Evolutionary conservation across 2,888 invertebrate genomes (phyloP).

Genomic region (Cosmia trapezina): DNA sequence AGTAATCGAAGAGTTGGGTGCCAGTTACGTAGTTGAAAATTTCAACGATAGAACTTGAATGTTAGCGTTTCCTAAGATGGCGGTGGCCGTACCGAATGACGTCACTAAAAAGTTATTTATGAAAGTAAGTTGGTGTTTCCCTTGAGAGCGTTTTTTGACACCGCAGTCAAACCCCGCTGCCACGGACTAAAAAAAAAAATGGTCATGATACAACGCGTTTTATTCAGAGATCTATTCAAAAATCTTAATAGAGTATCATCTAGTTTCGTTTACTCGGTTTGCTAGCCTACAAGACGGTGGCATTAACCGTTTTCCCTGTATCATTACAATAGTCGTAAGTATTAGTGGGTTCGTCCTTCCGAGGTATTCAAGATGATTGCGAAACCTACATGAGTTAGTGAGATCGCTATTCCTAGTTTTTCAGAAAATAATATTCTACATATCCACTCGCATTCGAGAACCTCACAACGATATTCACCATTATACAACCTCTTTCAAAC

Average conservation of each 20-base stretch:
- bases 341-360: background rate
- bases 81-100: too few relatives aligned
- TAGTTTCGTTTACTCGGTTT: background rate
- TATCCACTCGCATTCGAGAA: conserved; percentile 11
- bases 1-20: background rate
- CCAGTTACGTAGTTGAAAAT: background rate
- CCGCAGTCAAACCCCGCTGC: too few relatives aligned
- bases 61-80: too few relatives aligned
- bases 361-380: conserved; percentile 1
- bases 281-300: background rate
- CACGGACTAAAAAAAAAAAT: too few relatives aligned
- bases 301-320: conserved; percentile 28
- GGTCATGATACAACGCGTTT: background rate
- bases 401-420: conserved; percentile 43
- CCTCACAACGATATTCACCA: conserved; percentile 19
- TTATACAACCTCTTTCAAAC: conserved; percentile 45
- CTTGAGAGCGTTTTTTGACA: too few relatives aligned
- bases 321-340: background rate
- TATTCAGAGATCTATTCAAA: conserved; percentile 1
- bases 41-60: too few relatives aligned
- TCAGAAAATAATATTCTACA: conserved; percentile 22
- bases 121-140: too few relatives aligned
- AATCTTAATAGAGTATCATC: background rate
- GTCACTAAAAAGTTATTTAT: too few relatives aligned
- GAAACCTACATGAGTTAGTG: conserved; percentile 16